Percentiles rank a stretch among this genome's conserved stretches.
Evolutionary conservation across 2,797 vertebrate genomes (phyloP).

Genomic region (Enteromius afrohamiltoni): DNA sequence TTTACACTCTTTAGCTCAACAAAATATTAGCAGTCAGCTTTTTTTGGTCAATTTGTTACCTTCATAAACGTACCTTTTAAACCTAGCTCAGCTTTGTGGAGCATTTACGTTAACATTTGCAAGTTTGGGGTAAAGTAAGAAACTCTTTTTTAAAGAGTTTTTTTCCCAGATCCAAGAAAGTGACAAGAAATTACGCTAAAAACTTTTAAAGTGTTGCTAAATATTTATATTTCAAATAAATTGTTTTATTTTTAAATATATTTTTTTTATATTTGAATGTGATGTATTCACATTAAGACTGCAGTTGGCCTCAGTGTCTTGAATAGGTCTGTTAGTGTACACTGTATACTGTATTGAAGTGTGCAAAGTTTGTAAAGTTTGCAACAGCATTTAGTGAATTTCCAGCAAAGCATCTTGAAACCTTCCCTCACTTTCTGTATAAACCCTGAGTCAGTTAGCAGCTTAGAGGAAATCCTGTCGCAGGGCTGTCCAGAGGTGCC

Average conservation of each 20-base stretch:
- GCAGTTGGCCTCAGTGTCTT: not conserved
- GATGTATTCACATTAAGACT: not conserved
- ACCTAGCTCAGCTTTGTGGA: not conserved
- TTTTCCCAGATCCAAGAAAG: not conserved
- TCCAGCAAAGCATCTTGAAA: not conserved
- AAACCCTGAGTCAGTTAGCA: not conserved
- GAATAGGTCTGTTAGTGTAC: not conserved
- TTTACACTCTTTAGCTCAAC: not conserved
- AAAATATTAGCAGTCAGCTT: not conserved
- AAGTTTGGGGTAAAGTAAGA: not conserved
- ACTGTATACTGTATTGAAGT: not conserved
- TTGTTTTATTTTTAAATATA: not conserved
- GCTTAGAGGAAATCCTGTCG: slow-evolving; percentile 24
- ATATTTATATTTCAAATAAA: not conserved
- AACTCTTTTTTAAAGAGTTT: no score
- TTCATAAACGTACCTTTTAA: not conserved
- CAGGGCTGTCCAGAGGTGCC: not conserved
- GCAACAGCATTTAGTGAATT: not conserved
- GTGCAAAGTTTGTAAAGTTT: not conserved
- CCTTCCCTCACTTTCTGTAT: slow-evolving; percentile 9
- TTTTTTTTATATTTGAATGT: not conserved
- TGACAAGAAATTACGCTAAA: not conserved
- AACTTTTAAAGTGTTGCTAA: not conserved
- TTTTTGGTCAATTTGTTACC: not conserved
- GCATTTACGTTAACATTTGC: not conserved